phyloP scores from a whole-genome alignment of 2,888 invertebrate species.

The Sicus ferrugineus region DNA sequence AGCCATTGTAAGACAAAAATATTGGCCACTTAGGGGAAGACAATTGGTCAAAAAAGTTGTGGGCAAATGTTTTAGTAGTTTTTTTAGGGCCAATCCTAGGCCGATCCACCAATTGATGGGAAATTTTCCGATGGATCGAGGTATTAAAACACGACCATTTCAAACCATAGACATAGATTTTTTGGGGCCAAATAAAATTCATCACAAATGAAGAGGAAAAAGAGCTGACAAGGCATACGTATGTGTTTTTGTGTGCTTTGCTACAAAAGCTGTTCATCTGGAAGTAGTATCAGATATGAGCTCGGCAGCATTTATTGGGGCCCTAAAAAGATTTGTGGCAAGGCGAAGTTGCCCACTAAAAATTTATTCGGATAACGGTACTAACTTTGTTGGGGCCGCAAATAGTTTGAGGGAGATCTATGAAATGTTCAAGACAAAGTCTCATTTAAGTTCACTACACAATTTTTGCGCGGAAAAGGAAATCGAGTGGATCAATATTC shows the following conservation, averaged over 20 bases:
- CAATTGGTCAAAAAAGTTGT: background rate
- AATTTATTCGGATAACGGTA: conserved; percentile 15
- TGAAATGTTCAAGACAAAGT: background rate
- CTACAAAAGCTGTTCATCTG: background rate
- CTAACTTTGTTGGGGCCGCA: conserved; percentile 15
- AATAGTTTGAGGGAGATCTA: conserved; percentile 6
- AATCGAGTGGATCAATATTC: conserved; percentile 4
- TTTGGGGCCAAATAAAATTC: conserved; percentile 2
- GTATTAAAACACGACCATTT: background rate
- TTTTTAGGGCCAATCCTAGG: background rate
- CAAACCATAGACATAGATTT: background rate
- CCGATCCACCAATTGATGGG: background rate
- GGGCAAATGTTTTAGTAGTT: background rate
- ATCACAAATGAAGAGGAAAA: background rate
- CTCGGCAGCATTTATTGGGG: background rate
- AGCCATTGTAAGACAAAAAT: conserved; percentile 10
- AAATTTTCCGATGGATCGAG: background rate
- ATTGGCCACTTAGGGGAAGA: conserved; percentile 1
- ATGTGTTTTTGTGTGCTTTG: conserved; percentile 3
- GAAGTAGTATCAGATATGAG: conserved; percentile 6
- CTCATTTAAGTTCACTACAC: background rate
- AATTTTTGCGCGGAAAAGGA: background rate
- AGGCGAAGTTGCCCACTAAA: conserved; percentile 1
- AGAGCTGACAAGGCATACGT: conserved; percentile 1
- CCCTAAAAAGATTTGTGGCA: background rate